These are phyloP conservation scores for Acleris emargana DNA, from an alignment of 2,888 invertebrate species.

Conservation along the genomic window DNA sequence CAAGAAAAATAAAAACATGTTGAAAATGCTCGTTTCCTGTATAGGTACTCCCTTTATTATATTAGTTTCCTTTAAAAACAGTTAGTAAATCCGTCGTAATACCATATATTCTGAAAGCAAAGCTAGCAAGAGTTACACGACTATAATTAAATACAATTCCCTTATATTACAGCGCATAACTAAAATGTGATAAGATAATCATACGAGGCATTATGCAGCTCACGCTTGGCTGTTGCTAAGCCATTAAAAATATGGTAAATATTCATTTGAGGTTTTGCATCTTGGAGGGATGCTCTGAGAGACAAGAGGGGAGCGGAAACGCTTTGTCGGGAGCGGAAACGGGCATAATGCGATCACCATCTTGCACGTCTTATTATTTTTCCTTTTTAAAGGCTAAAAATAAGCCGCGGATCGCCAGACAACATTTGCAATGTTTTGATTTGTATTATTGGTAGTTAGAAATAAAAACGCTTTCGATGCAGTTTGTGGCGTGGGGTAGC, in stretches of 20 bases:
- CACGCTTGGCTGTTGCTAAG: constrained; percentile 34
- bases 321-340: constrained; percentile 76
- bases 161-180: neutral
- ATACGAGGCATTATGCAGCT: neutral
- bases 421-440: constrained; percentile 8
- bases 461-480: no score
- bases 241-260: constrained; percentile 43
- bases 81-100: no score
- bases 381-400: constrained; percentile 45
- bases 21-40: no score
- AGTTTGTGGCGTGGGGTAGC: no score
- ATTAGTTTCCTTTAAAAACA: no score
- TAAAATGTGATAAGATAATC: neutral
- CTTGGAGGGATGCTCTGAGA: constrained; percentile 71
- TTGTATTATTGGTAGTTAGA: neutral
- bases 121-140: no score
- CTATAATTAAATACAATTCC: no score
- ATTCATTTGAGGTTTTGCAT: constrained; percentile 68
- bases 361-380: constrained; percentile 67
- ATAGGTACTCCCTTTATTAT: no score
- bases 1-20: no score
- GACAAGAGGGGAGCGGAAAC: constrained; percentile 78
- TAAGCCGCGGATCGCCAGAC: constrained; percentile 41
- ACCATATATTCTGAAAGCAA: no score
- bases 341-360: constrained; percentile 73